phyloP scores from a whole-genome alignment of 1,140 invertebrate genomes.

The Drosophila serrata region DNA sequence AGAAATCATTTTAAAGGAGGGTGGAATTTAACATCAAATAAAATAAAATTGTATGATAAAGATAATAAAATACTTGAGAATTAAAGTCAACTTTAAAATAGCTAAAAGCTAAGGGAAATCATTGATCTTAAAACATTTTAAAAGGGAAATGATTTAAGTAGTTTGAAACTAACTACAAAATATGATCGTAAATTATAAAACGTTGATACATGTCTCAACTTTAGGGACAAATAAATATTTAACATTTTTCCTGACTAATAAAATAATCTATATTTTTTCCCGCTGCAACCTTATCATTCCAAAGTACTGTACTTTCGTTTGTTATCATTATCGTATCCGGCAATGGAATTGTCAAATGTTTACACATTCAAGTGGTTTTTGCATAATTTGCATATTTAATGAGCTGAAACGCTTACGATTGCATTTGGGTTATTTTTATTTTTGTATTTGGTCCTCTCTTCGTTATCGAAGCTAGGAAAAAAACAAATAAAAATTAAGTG shows the following conservation, averaged over 20 bases:
- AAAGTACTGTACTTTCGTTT: slow-evolving; percentile 15
- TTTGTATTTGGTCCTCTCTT: slow-evolving; percentile 38
- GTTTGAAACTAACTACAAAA: not conserved
- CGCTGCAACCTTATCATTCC: not conserved
- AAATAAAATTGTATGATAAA: too few species aligned
- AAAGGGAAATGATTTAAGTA: not conserved
- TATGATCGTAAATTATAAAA: not conserved
- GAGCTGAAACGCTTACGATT: slow-evolving; percentile 50
- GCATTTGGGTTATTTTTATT: slow-evolving; percentile 10
- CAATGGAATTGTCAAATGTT: slow-evolving; percentile 55
- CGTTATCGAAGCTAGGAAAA: slow-evolving; percentile 67
- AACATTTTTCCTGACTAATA: not conserved
- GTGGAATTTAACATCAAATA: not conserved
- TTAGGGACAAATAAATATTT: too few species aligned
- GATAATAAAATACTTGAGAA: not conserved
- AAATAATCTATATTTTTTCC: not conserved
- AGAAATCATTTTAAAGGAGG: too few species aligned
- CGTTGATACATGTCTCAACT: not conserved
- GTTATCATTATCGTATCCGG: slow-evolving; percentile 28
- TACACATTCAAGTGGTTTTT: slow-evolving; percentile 80
- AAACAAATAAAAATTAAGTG: slow-evolving; percentile 82
- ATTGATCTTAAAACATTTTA: not conserved
- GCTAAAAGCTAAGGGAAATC: not conserved
- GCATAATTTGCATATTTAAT: slow-evolving; percentile 78
- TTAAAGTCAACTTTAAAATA: not conserved